Evolutionary conservation across 2,113 vertebrate genomes (phyloP).

Genomic region (Dendropsophus ebraccatus): DNA sequence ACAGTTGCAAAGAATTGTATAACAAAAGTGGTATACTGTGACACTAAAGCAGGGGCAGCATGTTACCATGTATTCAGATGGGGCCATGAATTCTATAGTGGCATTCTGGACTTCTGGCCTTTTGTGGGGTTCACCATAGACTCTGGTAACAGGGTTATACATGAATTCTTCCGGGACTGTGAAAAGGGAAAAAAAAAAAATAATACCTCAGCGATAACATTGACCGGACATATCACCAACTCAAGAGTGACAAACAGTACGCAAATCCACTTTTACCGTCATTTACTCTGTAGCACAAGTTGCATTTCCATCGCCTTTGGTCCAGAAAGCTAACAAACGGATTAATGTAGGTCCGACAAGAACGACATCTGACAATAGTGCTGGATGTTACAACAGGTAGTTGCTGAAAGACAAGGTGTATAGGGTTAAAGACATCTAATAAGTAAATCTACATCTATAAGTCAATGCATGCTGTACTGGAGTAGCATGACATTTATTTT

Average conservation of each 20-base stretch:
- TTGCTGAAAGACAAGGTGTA: too few species aligned
- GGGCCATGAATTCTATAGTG: constrained; percentile 97
- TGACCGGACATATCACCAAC: neutral
- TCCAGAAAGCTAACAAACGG: constrained; percentile 95
- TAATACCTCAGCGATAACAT: neutral
- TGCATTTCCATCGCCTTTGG: constrained; percentile 96
- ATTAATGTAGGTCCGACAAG: constrained; percentile 95
- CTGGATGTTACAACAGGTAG: constrained; percentile 96
- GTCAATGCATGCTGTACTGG: too few species aligned
- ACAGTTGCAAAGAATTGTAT: neutral
- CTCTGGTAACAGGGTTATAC: constrained; percentile 95
- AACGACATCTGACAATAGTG: constrained; percentile 95
- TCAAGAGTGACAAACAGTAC: neutral
- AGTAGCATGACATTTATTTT: too few species aligned
- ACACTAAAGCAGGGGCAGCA: too few species aligned
- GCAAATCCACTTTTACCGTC: constrained; percentile 78
- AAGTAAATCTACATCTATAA: too few species aligned
- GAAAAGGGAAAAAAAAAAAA: neutral
- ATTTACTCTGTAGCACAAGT: constrained; percentile 93
- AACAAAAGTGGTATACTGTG: too few species aligned
- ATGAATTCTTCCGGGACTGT: constrained; percentile 96
- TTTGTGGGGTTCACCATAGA: constrained; percentile 93
- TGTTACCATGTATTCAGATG: constrained; percentile 96
- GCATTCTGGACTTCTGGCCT: constrained; percentile 95
- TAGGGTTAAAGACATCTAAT: too few species aligned